phyloP scores from a whole-genome alignment of 2,113 vertebrate species.

The zebrafish (Danio rerio) region DNA sequence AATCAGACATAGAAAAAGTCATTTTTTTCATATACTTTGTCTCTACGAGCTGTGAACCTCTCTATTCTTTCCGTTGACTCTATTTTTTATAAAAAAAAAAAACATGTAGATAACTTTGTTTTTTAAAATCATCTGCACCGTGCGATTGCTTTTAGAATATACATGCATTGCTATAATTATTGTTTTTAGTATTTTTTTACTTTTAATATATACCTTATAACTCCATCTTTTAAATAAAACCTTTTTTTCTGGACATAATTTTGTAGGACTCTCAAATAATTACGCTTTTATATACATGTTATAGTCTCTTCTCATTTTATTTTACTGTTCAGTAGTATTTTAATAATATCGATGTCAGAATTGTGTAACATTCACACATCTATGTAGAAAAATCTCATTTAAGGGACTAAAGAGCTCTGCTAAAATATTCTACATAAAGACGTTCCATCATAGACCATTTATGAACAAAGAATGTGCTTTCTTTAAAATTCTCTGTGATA shows the following conservation, averaged over 20 bases:
- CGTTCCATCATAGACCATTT: neutral
- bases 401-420: constrained; percentile 66
- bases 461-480: constrained; percentile 46
- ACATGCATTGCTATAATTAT: constrained; percentile 77
- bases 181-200: constrained; percentile 39
- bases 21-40: constrained; percentile 47
- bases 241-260: constrained; percentile 75
- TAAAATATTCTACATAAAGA: constrained; percentile 47
- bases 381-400: constrained; percentile 76
- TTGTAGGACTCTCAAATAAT: constrained; percentile 74
- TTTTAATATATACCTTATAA: constrained; percentile 77
- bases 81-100: constrained; percentile 63
- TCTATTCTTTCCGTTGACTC: constrained; percentile 40
- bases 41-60: constrained; percentile 64
- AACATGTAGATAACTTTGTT: constrained; percentile 75
- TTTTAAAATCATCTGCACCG: constrained; percentile 74
- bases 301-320: constrained; percentile 27
- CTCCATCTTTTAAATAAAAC: constrained; percentile 73
- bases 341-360: constrained; percentile 74
- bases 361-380: constrained; percentile 77
- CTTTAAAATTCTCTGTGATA: constrained; percentile 24
- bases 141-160: constrained; percentile 81
- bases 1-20: constrained; percentile 69
- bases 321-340: constrained; percentile 52
- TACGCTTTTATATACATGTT: constrained; percentile 78